Evolutionary conservation across 2,888 invertebrate genomes (phyloP), one percentile per base, ranked within the genome.

Genomic region (Drosophila eohydei): DNA sequence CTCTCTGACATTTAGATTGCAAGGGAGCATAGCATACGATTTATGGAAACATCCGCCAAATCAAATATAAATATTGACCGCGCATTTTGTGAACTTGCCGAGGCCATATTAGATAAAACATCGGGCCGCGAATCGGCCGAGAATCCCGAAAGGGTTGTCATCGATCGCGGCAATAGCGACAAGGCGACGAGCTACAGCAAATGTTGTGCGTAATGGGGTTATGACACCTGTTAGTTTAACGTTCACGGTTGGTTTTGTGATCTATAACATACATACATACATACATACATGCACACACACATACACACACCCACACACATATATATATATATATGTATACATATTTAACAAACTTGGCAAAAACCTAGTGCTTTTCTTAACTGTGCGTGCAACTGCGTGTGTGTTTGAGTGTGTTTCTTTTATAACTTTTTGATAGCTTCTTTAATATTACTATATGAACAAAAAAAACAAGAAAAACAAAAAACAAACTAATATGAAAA

Each of bases 31-130:
- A 95, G 97, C 88, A 98, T 99, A 93, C 95, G 97, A 81, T 99
- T 99, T 94, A 97, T 98, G 96, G 99, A 99, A 95, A 99, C 99
- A 67, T 98, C 98, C 77, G 99, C 99, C 74, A 99, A 99, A 94
- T 96, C 97, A 65, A 98, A 98, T 93, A 97, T 98, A 91, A 99
- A 99, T 94, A 98, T 99, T 91, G 98, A 98, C 92, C 95, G 96
- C 92, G 98, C 98, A 69, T 99, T 99, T 94, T 96, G 96, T 91
- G 97, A 98, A 94, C 94, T 98, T 92, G 97, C 98, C 60, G 97
- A 98, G 94, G 97, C 98, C 90, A 98, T 99, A 93, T 94, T 98
- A 90, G 97, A 98, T 93, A 98, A 98, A 94, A 96, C 97, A 75
- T 95, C 97, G 66, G 96, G 96, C 16, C 95, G 96, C 71, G 97